Evolutionary conservation across 2,888 invertebrate genomes (phyloP).

Genomic region (Polyploca ridens): DNA sequence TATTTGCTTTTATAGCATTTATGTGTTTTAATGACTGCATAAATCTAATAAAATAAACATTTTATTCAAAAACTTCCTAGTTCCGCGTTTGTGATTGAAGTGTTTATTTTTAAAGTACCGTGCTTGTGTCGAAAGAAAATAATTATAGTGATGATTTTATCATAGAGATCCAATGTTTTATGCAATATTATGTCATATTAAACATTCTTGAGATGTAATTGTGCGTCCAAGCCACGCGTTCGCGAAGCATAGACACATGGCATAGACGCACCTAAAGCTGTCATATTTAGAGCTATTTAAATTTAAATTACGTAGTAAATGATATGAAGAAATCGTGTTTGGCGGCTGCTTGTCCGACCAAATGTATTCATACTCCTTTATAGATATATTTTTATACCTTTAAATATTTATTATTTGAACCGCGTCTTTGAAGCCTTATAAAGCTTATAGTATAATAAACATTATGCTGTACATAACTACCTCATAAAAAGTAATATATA

Average conservation of each 20-base stretch:
- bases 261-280: too few relatives aligned
- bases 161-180: neutral
- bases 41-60: neutral
- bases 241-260: too few relatives aligned
- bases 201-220: neutral
- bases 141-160: conserved; percentile 1
- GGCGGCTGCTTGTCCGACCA: neutral
- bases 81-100: conserved; percentile 2
- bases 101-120: neutral
- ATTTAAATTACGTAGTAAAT: neutral
- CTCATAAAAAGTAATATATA: neutral
- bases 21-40: neutral
- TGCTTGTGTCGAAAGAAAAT: conserved; percentile 1
- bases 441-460: neutral
- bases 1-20: neutral
- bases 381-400: neutral
- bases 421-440: neutral
- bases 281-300: neutral
- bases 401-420: neutral
- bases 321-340: neutral
- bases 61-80: neutral
- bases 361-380: too few relatives aligned
- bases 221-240: too few relatives aligned
- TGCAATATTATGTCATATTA: neutral
- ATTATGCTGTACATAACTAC: neutral